Evolutionary conservation across 2,797 vertebrate genomes (phyloP).

Genomic region (Vireo griseus): DNA sequence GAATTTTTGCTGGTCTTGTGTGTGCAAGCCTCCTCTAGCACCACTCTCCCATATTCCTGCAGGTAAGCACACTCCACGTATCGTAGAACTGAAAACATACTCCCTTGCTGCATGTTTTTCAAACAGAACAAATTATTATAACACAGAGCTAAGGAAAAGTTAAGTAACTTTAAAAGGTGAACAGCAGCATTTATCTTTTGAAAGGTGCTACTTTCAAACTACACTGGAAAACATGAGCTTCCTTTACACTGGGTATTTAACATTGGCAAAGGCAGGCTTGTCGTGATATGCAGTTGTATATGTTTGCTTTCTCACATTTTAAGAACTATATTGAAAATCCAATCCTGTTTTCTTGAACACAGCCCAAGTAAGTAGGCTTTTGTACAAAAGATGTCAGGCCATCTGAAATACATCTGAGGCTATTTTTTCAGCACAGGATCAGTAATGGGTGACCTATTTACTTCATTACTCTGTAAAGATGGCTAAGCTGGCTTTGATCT

Average conservation of each 20-base stretch:
- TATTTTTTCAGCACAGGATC: background rate
- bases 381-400: background rate
- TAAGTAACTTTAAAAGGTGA: conserved; percentile 23
- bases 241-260: background rate
- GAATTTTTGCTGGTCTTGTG: background rate
- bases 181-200: conserved; percentile 9
- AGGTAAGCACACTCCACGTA: background rate
- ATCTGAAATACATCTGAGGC: background rate
- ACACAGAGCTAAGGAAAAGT: conserved; percentile 28
- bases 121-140: conserved; percentile 41
- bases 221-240: background rate
- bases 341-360: background rate
- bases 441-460: background rate
- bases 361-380: background rate
- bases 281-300: background rate
- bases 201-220: background rate
- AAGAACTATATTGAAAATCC: background rate
- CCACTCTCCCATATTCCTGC: background rate
- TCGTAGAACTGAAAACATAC: conserved; percentile 51
- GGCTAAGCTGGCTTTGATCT: background rate
- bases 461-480: background rate
- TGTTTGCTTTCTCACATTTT: background rate
- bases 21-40: background rate
- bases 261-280: background rate
- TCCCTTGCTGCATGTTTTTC: conserved; percentile 55